A percentile compares a stretch with the other conserved stretches of the same genome.
Evolutionary conservation across 2,888 invertebrate species (phyloP).

Genomic region (Zootermopsis nevadensis): DNA sequence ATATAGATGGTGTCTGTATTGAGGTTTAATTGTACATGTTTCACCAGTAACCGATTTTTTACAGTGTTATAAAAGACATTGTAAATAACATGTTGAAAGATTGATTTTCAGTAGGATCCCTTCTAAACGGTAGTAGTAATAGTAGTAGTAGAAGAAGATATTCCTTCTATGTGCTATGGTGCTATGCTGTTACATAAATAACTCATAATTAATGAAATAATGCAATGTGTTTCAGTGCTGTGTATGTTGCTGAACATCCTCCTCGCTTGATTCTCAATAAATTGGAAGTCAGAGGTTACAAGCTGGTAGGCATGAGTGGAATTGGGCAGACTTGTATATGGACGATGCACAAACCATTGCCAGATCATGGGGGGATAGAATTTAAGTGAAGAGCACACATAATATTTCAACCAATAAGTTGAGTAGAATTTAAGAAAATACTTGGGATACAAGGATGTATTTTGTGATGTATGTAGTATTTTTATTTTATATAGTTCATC

Average conservation of each 20-base stretch:
- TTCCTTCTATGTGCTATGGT: too few species aligned
- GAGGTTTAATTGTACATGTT: too few species aligned
- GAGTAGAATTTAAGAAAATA: background rate
- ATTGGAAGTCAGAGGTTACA: conserved; percentile 62
- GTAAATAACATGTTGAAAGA: too few species aligned
- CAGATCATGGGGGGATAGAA: background rate
- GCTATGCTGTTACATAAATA: background rate
- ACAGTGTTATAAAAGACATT: too few species aligned
- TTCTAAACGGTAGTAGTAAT: too few species aligned
- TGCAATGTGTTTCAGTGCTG: conserved; percentile 56
- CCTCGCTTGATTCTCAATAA: conserved; percentile 63
- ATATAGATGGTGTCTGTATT: too few species aligned
- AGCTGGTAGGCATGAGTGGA: conserved; percentile 62
- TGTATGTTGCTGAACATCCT: conserved; percentile 60
- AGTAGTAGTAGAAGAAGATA: too few species aligned
- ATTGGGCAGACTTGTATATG: conserved; percentile 66
- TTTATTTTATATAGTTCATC: background rate
- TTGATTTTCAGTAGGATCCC: too few species aligned
- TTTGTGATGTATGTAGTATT: background rate
- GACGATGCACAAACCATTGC: conserved; percentile 61
- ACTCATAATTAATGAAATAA: conserved; percentile 8
- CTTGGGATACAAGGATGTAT: background rate
- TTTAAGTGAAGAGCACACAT: background rate
- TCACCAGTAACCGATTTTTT: too few species aligned
- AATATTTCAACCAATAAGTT: background rate